phyloP scores from a whole-genome alignment of 2,888 invertebrate genomes.

The Glyphotaelius pellucidus region DNA sequence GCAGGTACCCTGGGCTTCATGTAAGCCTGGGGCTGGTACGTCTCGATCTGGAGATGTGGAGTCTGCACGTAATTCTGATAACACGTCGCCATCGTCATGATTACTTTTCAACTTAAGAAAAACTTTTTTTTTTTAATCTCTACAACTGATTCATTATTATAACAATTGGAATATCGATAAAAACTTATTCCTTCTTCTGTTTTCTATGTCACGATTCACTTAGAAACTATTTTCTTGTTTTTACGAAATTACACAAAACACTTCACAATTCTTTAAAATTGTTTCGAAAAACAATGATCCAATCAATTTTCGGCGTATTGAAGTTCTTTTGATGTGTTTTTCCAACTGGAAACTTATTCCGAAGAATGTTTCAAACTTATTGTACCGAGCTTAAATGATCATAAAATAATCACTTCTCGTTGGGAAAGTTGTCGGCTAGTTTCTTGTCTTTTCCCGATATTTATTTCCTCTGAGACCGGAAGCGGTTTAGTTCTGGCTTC shows the following conservation, averaged over 20 bases:
- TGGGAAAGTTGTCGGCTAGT: not conserved
- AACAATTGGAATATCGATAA: not conserved
- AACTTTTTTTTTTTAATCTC: not conserved
- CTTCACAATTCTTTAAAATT: not conserved
- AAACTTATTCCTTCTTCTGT: not conserved
- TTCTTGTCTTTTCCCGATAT: slow-evolving; percentile 8
- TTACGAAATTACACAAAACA: not conserved
- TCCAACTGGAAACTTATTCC: not conserved
- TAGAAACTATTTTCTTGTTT: not conserved
- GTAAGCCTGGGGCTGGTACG: slow-evolving; percentile 54
- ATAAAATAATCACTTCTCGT: not conserved
- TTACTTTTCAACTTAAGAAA: slow-evolving; percentile 19
- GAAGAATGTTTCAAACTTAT: not conserved
- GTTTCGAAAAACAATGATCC: not conserved
- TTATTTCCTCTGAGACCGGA: slow-evolving; percentile 30
- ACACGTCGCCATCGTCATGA: slow-evolving; percentile 60
- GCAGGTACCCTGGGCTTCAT: slow-evolving; percentile 57
- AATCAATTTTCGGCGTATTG: not conserved
- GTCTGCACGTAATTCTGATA: slow-evolving; percentile 56
- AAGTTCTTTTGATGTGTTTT: not conserved
- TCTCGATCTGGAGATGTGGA: slow-evolving; percentile 51
- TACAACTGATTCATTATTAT: slow-evolving; percentile 20
- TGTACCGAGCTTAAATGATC: not conserved
- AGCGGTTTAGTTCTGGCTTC: slow-evolving; percentile 23
- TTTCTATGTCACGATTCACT: not conserved